Conservation (phyloP, 1,140 invertebrate species). For the Drosophila lacertosa region DNA sequence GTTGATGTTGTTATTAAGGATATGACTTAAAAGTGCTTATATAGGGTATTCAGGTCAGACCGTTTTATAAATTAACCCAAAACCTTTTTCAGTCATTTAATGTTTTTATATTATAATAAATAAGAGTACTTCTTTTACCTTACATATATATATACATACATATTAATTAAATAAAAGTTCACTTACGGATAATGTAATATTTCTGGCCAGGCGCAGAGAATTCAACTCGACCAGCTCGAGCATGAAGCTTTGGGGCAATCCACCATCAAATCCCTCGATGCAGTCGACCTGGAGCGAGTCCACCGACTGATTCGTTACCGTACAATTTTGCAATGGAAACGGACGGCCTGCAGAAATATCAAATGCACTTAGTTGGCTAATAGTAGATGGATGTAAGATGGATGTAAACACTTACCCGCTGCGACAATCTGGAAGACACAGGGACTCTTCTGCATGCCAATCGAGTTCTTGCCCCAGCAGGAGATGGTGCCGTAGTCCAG, state of each 20-base stretch:
- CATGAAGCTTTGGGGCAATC: conserved; percentile 91
- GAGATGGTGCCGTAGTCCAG: conserved; percentile 94
- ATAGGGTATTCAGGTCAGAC: too few species aligned
- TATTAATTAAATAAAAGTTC: too few species aligned
- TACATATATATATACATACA: neutral
- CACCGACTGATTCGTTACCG: conserved; percentile 93
- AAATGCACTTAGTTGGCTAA: neutral
- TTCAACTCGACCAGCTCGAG: conserved; percentile 90
- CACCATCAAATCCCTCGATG: conserved; percentile 93
- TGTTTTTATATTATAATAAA: too few species aligned
- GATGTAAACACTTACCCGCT: conserved; percentile 85
- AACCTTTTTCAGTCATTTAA: too few species aligned
- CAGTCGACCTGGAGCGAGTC: conserved; percentile 92
- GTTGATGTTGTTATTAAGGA: too few species aligned
- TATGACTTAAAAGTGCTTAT: too few species aligned
- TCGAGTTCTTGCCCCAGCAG: conserved; percentile 92
- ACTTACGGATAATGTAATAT: conserved; percentile 79
- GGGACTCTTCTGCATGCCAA: conserved; percentile 92
- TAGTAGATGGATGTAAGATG: neutral
- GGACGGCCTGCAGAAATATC: conserved; percentile 88
- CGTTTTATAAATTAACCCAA: too few species aligned
- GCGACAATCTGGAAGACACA: conserved; percentile 93
- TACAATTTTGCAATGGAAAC: conserved; percentile 93
- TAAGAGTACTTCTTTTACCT: too few species aligned
- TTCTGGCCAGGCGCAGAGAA: conserved; percentile 84